Conservation (phyloP, 2,888 invertebrate genomes). For the Temnothorax rugatulus region DNA sequence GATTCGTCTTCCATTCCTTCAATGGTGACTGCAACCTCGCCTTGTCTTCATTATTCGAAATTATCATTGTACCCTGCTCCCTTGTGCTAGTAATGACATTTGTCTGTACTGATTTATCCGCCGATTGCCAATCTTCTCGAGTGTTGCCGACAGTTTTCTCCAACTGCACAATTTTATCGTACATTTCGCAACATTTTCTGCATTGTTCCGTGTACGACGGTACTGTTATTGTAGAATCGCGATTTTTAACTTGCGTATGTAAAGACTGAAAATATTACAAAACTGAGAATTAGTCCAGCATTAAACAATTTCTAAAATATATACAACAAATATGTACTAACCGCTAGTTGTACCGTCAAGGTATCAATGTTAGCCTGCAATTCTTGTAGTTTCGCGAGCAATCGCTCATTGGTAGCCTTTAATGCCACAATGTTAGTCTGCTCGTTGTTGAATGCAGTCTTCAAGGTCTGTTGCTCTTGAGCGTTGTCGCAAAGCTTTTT, state of each 20-base stretch:
- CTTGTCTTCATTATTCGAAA: conserved; percentile 28
- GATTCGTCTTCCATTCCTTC: conserved; percentile 3
- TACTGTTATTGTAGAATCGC: conserved; percentile 14
- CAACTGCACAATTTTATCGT: conserved; percentile 31
- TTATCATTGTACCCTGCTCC: conserved; percentile 40
- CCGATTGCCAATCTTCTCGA: conserved; percentile 29
- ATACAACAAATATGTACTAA: conserved; percentile 60
- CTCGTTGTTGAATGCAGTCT: conserved; percentile 78
- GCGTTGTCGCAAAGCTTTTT: conserved; percentile 79
- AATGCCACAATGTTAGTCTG: conserved; percentile 79
- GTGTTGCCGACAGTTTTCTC: conserved; percentile 27
- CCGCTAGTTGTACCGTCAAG: conserved; percentile 81
- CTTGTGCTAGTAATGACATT: not conserved
- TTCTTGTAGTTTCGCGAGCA: conserved; percentile 80
- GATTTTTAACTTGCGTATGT: conserved; percentile 48
- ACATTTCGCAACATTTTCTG: conserved; percentile 62
- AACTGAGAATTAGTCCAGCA: conserved; percentile 11
- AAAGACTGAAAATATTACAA: conserved; percentile 54
- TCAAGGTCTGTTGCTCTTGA: conserved; percentile 77
- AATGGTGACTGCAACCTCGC: not conserved
- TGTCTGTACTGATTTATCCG: conserved; percentile 70
- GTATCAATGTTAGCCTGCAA: conserved; percentile 81
- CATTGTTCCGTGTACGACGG: conserved; percentile 28
- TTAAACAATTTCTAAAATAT: not conserved
- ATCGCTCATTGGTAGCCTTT: conserved; percentile 79